A percentile compares a stretch with the other conserved stretches of the same genome.
Evolutionary conservation across 2,888 invertebrate genomes (phyloP).

Genomic region (Argynnis bischoffii): DNA sequence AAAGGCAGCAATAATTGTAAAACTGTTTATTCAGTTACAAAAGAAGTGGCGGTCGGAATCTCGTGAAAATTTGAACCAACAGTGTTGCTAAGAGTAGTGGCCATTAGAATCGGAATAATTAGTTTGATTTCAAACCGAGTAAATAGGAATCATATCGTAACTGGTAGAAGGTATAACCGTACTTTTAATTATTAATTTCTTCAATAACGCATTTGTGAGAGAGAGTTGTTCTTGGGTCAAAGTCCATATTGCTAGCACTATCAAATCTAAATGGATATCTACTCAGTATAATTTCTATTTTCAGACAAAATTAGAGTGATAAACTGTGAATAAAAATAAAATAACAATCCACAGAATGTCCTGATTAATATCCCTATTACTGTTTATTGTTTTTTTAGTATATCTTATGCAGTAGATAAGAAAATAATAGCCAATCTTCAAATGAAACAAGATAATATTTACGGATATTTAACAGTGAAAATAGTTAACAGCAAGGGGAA

Average conservation of each 20-base stretch:
- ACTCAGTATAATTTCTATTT: too few species aligned
- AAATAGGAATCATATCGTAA: neutral
- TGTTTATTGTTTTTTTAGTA: too few species aligned
- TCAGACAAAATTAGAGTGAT: too few species aligned
- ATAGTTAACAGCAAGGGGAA: slow-evolving; percentile 29
- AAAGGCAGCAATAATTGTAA: slow-evolving; percentile 7
- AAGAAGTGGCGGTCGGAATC: neutral
- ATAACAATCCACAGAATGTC: too few species aligned
- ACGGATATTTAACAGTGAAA: slow-evolving; percentile 3
- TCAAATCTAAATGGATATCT: too few species aligned
- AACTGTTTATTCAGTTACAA: slow-evolving; percentile 12
- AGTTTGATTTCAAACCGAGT: neutral
- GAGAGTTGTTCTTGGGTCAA: too few species aligned
- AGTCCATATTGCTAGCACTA: too few species aligned
- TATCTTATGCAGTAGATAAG: neutral
- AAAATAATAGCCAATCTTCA: neutral
- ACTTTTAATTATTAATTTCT: too few species aligned
- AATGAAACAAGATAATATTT: neutral
- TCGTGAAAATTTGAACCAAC: slow-evolving; percentile 9
- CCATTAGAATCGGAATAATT: neutral
- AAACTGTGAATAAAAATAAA: too few species aligned
- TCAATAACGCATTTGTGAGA: too few species aligned
- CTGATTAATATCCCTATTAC: too few species aligned
- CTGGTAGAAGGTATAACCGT: too few species aligned
- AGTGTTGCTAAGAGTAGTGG: neutral